Percentiles rank a stretch among this genome's conserved stretches.
Conservation (phyloP, 37 sponge, comb jelly and placozoan genomes). For the Axinella damicornis region DNA sequence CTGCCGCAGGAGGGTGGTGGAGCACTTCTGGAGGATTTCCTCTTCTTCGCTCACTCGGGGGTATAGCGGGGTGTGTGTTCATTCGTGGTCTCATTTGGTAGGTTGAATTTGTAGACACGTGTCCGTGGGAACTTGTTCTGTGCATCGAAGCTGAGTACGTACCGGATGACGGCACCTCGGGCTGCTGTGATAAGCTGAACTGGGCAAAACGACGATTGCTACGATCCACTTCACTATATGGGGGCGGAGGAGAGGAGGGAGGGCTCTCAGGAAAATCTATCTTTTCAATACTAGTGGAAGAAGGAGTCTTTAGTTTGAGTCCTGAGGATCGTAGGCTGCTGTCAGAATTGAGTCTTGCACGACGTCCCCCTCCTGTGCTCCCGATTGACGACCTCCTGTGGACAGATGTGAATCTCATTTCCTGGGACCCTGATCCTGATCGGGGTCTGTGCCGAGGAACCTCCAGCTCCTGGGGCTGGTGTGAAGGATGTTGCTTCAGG, state of each 20-base stretch:
- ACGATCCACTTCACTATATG: constrained; percentile 34
- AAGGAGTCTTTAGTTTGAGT: background rate
- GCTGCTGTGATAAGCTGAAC: constrained; percentile 31
- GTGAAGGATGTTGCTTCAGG: background rate
- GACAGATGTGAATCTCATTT: background rate
- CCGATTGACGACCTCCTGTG: background rate
- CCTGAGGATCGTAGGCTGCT: background rate
- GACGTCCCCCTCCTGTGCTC: background rate
- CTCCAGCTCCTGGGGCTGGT: background rate
- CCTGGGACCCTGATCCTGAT: background rate
- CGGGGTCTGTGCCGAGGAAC: background rate
- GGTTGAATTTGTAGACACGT: background rate
- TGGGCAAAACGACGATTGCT: background rate
- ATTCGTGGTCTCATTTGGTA: too few relatives aligned
- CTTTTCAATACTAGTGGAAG: constrained; percentile 4
- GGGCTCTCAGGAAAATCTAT: background rate
- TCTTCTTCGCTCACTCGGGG: too few relatives aligned
- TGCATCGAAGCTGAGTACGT: background rate
- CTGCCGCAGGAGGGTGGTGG: too few relatives aligned
- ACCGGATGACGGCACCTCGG: background rate
- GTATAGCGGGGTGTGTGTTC: too few relatives aligned
- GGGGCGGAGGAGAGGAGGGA: constrained; percentile 37
- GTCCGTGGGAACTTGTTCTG: constrained; percentile 41
- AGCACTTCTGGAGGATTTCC: too few relatives aligned
- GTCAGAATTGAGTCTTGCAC: constrained; percentile 17